phyloP scores from a whole-genome alignment of 2,113 vertebrate genomes.

The Nesoenas mayeri region DNA sequence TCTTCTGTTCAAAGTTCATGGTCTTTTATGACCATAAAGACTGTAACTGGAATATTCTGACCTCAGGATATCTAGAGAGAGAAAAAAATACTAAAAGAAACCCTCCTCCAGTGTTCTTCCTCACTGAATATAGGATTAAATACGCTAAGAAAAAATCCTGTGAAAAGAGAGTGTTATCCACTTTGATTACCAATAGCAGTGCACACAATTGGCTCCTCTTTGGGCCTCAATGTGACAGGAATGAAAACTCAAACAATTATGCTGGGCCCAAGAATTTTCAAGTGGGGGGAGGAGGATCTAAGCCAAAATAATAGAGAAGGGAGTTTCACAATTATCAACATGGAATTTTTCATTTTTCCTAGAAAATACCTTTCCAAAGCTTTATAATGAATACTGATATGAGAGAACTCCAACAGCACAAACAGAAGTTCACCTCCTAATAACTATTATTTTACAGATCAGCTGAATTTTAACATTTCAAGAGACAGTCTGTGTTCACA shows the following conservation, averaged over 20 bases:
- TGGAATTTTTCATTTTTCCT: neutral
- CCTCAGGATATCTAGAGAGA: neutral
- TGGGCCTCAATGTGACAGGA: neutral
- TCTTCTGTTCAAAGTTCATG: constrained; percentile 51
- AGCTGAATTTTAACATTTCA: constrained; percentile 35
- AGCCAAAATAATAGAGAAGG: neutral
- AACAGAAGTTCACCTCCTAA: neutral
- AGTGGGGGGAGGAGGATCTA: neutral
- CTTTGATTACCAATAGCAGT: neutral
- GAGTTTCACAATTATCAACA: neutral
- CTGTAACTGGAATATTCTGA: neutral
- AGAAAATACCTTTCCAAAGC: neutral
- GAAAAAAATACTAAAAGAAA: neutral
- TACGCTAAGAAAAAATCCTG: neutral
- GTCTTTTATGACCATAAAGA: constrained; percentile 49
- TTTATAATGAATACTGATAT: neutral
- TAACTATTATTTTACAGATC: constrained; percentile 20
- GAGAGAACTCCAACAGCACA: neutral
- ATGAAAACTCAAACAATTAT: neutral
- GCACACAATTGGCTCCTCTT: neutral
- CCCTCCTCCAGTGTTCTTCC: neutral
- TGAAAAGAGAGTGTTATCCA: neutral
- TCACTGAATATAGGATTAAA: neutral
- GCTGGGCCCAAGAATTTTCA: neutral
- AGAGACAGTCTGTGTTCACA: neutral